phyloP scores from a whole-genome alignment of 2,888 invertebrate genomes.

The Arctia plantaginis region DNA sequence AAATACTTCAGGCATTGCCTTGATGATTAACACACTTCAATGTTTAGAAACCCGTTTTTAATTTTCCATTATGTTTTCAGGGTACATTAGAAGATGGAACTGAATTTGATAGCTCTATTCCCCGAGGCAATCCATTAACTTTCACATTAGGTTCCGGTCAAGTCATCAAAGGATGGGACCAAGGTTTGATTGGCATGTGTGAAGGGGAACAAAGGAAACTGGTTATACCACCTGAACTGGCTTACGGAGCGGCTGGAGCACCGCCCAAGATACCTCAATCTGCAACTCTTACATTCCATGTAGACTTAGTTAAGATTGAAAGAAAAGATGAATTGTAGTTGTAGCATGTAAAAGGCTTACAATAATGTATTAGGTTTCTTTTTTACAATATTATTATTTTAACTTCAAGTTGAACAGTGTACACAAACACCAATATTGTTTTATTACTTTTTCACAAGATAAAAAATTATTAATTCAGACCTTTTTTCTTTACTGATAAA shows the following conservation, averaged over 20 bases:
- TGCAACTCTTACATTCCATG: conserved; percentile 92
- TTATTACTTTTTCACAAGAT: not conserved
- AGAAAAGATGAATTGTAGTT: conserved; percentile 86
- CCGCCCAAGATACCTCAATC: conserved; percentile 94
- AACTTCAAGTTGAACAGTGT: not conserved
- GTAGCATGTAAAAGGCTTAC: not conserved
- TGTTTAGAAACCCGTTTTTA: not conserved
- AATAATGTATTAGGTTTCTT: not conserved
- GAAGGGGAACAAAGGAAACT: conserved; percentile 94
- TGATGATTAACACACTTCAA: not conserved
- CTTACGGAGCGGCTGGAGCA: conserved; percentile 93
- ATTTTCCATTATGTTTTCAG: conserved; percentile 74
- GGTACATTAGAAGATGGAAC: conserved; percentile 94
- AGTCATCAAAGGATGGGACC: conserved; percentile 97
- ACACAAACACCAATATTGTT: not conserved
- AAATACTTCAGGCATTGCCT: not conserved
- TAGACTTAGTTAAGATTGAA: conserved; percentile 92
- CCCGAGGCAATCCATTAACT: conserved; percentile 90
- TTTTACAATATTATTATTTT: not conserved
- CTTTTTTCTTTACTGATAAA: not conserved
- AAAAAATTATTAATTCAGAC: not conserved
- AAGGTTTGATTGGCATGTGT: conserved; percentile 95
- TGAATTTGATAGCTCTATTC: conserved; percentile 94
- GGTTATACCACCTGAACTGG: conserved; percentile 94
- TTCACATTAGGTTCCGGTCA: conserved; percentile 94